Base-by-base conservation (phyloP, 2,797 vertebrate species). In the Phalanger gymnotis region DNA sequence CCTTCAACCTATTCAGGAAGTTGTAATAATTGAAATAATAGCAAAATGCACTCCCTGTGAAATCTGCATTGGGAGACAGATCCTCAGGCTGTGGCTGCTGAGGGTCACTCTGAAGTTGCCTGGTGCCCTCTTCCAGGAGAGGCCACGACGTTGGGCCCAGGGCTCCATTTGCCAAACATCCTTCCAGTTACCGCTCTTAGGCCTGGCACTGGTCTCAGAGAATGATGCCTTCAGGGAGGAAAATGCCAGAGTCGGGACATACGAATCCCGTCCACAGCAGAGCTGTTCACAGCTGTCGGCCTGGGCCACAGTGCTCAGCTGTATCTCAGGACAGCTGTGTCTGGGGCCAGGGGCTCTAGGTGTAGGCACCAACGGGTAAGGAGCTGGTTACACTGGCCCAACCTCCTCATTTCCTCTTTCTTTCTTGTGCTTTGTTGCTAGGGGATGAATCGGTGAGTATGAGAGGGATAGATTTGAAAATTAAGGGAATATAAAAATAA, bases 1-100 rank as follows among this genome's bases (percentile, higher is more conserved):
- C 98, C 98, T 98, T 98, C 98, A 98, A 98, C 98, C 98, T 98
- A 97, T 97, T 90, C 98, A 99, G 98, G 98, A 99, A 99, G 98
- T 99, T 98, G 98, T 99, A 99, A 98, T 99, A 99, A 99, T 98
- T 98, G 98, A 98, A 99, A 99, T 99, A 98, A 98, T 98, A 99
- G 98, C 95, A 91, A 98, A 98, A 98, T 94, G 92, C 95, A 19
- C 97, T 98, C 98, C 98, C 98, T 91, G 94, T 30, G 96, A 97
- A 97, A 98, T 96, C 93, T 93, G 97, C 95, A 97, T 94, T 81
- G 96, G 98, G 97, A 98, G n/a, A 34, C 12, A 97, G 94, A n/a
- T 93, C 96, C 95, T 96, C 97, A 54, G 3, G 91, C 97, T 31
- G 12, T 93, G 1, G 56, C 96, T 57, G 30, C 97, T 95, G 73